These are phyloP conservation scores for Himalopsyche tibetana DNA, from an alignment of 2,888 invertebrate species.

Conservation along the genomic window DNA sequence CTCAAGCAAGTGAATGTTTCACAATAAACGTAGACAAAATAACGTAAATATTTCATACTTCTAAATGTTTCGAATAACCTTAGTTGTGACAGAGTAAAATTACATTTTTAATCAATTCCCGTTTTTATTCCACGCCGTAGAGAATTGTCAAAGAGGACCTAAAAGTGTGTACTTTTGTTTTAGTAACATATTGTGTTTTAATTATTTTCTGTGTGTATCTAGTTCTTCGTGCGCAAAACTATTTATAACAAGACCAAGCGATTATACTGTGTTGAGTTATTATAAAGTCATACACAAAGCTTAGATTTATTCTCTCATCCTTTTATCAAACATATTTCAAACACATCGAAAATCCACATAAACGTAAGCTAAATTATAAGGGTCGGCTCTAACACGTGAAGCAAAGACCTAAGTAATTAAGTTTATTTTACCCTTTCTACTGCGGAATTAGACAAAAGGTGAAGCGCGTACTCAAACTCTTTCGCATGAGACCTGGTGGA, in stretches of 20 bases:
- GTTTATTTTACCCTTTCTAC: conserved; percentile 53
- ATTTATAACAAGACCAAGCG: background rate
- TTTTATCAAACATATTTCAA: conserved; percentile 30
- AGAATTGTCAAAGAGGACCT: too few relatives aligned
- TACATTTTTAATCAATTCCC: too few relatives aligned
- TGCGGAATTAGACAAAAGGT: conserved; percentile 50
- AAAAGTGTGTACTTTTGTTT: too few relatives aligned
- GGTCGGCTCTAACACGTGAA: conserved; percentile 36
- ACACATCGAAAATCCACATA: conserved; percentile 30
- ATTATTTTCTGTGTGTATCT: too few relatives aligned
- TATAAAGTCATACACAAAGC: conserved; percentile 26
- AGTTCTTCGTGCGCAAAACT: too few relatives aligned
- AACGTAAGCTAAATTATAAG: conserved; percentile 51
- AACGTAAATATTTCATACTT: too few relatives aligned
- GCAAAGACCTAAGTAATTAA: conserved; percentile 50
- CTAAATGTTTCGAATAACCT: too few relatives aligned
- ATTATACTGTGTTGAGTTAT: background rate
- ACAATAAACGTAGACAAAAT: too few relatives aligned
- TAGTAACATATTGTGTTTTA: too few relatives aligned
- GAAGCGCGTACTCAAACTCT: conserved; percentile 41
- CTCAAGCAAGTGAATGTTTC: too few relatives aligned
- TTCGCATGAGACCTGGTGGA: conserved; percentile 31
- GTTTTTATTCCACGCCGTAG: too few relatives aligned
- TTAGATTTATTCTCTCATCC: conserved; percentile 12
- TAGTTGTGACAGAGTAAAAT: too few relatives aligned